Evolutionary conservation across 2,888 invertebrate species (phyloP), one percentile per base, ranked within the genome.

Genomic region (Noctua pronuba): DNA sequence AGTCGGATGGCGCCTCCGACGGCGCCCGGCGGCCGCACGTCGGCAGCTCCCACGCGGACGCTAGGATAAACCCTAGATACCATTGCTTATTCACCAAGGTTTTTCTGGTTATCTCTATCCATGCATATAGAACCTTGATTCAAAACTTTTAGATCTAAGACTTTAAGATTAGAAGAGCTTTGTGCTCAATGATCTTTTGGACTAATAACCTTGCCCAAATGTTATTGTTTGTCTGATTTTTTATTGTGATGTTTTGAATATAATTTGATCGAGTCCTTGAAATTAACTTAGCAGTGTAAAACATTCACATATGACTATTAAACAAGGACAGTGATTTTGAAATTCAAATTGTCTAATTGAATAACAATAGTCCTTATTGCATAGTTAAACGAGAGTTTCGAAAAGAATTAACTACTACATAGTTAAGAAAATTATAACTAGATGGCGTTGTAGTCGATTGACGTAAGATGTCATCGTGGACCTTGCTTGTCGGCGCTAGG

Each of bases 1-100:
- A 91, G 94, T 92, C 93, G 94, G 93, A 92, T 95, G 96, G 96
- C 96, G 96, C 96, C 95, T 93, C 92, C 89, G 89, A 81, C 93
- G 95, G 95, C 95, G 95, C 95, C 94, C 93, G 92, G 90, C 93
- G 91, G 93, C 94, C 94, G 93, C 93, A 91, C 87, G 88, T 83
- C 89, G 87, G 76, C 82, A 67, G 82, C 88, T 85, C 88, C 88
- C 90, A 89, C 89, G 90, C 91, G 83, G 88, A 87, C 64, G 80
- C 89, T 82, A 86, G 81, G 83, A 86, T 88, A 86, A 88, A 89
- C 88, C 89, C 88, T 89, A 88, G 87, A 87, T 87, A 87, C 78
- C 82, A 82, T 80, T 86, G 76, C 82, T 81, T 78, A 82, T 85
- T 83, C 82, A 81, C 73, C 84, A 89, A 88, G 85, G 74, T 86